These are phyloP conservation scores for Andrena bicolor DNA, from an alignment of 2,888 invertebrate species.

Conservation along the genomic window DNA sequence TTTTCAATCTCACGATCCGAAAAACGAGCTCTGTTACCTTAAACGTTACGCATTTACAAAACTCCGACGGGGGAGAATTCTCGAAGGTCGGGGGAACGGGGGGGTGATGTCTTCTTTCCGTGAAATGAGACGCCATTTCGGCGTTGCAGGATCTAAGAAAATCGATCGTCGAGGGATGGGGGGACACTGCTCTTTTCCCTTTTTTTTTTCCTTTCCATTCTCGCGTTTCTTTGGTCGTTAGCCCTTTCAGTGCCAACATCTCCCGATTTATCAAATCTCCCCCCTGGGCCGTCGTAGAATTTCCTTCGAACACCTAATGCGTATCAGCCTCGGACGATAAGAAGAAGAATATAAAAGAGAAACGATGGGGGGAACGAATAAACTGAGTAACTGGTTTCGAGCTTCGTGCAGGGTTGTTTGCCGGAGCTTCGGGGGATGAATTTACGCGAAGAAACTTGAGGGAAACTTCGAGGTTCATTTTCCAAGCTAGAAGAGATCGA, in stretches of 20 bases:
- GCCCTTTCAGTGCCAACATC: slow-evolving; percentile 26
- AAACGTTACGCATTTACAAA: slow-evolving; percentile 38
- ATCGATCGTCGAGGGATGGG: slow-evolving; percentile 18
- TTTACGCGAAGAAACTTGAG: too few species aligned
- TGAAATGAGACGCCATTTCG: slow-evolving; percentile 26
- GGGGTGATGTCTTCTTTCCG: slow-evolving; percentile 20
- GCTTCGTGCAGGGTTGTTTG: too few species aligned
- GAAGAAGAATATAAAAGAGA: too few species aligned
- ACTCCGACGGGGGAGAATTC: slow-evolving; percentile 25
- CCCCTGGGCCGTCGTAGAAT: background rate
- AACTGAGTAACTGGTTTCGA: too few species aligned
- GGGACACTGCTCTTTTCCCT: background rate
- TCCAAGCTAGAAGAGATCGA: too few species aligned
- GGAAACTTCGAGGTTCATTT: too few species aligned
- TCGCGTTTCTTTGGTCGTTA: background rate
- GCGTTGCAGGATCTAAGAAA: slow-evolving; percentile 8
- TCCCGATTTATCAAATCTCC: background rate
- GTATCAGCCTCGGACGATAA: too few species aligned
- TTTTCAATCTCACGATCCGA: background rate
- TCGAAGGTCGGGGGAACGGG: background rate
- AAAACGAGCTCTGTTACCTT: slow-evolving; percentile 10
- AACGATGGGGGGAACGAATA: too few species aligned
- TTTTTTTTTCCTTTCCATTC: background rate
- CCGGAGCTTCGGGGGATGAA: too few species aligned
- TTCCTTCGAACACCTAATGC: background rate